phyloP scores from a whole-genome alignment of 2,797 vertebrate genomes.

The Bufotes viridis region DNA sequence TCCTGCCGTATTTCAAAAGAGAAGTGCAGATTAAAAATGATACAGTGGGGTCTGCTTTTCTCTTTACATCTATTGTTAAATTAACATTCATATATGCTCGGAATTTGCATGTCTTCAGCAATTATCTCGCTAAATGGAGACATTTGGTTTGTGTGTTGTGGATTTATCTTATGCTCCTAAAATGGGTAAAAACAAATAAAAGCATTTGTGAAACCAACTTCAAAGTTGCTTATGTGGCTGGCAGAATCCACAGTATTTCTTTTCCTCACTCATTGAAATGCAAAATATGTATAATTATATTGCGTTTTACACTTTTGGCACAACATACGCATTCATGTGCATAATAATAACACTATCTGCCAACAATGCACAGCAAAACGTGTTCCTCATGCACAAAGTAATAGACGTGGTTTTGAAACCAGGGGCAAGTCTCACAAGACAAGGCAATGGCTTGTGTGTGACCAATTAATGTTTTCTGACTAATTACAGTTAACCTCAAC shows the following conservation, averaged over 20 bases:
- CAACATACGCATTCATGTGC: background rate
- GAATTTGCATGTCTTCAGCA: background rate
- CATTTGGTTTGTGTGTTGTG: background rate
- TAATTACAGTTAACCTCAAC: background rate
- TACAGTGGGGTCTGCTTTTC: too few relatives aligned
- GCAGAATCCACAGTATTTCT: background rate
- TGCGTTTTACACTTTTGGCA: background rate
- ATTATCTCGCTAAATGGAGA: background rate
- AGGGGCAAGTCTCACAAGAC: background rate
- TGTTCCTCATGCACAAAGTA: background rate
- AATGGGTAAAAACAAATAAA: background rate
- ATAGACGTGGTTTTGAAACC: background rate
- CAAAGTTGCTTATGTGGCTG: background rate
- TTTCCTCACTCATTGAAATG: background rate
- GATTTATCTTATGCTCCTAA: conserved; percentile 1
- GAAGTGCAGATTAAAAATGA: background rate
- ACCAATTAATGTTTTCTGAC: background rate
- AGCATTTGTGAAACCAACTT: conserved; percentile 9
- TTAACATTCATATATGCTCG: background rate
- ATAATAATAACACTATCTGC: background rate
- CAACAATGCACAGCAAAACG: background rate
- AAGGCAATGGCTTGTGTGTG: background rate
- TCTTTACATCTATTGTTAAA: background rate
- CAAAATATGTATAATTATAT: background rate
- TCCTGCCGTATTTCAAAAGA: background rate